These are phyloP conservation scores for Aptenodytes forsteri DNA, from an alignment of 2,113 vertebrate genomes.

Conservation along the genomic window DNA sequence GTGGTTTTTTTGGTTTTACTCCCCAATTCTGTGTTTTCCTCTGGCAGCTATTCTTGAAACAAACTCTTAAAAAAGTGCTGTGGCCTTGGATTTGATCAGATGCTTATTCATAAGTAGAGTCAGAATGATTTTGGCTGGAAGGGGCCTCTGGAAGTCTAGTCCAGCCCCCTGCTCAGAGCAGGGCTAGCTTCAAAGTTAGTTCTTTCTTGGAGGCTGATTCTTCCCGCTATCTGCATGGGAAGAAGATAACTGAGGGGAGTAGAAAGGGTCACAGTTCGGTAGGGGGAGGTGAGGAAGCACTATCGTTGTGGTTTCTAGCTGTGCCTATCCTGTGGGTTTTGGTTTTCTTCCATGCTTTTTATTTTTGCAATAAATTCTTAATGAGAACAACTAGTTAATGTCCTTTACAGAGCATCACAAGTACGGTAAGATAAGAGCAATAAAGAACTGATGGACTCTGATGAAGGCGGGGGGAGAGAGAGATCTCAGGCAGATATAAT, in stretches of 20 bases:
- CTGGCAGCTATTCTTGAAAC: neutral
- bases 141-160: neutral
- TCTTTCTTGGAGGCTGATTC: neutral
- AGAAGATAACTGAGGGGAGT: neutral
- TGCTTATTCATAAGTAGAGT: neutral
- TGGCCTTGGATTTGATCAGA: neutral
- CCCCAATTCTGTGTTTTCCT: neutral
- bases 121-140: neutral
- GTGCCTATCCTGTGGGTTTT: neutral
- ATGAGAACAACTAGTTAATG: neutral
- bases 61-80: neutral
- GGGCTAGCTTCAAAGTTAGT: neutral
- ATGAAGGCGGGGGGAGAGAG: neutral
- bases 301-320: neutral
- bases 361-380: neutral
- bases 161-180: neutral
- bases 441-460: neutral
- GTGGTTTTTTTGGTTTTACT: neutral
- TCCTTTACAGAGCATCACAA: neutral
- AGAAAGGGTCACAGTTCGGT: neutral
- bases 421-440: neutral
- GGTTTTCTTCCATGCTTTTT: neutral
- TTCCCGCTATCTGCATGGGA: neutral
- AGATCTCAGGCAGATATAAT: neutral
- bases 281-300: neutral